A percentile compares a stretch with the other conserved stretches of the same genome.
Evolutionary conservation across 92 coral and sea anemone species (phyloP).

Genomic region (Epizoanthus stellaris): DNA sequence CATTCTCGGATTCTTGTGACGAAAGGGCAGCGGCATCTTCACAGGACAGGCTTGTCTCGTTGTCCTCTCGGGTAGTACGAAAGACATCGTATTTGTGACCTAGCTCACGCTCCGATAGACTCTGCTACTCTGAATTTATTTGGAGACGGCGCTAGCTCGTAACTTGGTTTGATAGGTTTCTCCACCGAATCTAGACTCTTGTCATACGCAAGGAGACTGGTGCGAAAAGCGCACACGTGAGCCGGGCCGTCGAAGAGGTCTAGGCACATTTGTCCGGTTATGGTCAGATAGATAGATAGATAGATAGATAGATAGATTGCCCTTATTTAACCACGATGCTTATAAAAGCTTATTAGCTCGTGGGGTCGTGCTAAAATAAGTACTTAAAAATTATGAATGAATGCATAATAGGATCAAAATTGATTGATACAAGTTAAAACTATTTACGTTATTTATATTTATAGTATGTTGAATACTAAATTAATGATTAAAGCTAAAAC

Average conservation of each 20-base stretch:
- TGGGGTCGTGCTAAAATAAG: too few relatives aligned
- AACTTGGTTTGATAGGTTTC: background rate
- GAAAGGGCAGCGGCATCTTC: conserved; percentile 46
- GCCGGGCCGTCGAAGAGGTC: conserved; percentile 56
- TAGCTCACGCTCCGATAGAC: background rate
- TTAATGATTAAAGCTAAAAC: too few relatives aligned
- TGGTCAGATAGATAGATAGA: too few relatives aligned
- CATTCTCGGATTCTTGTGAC: background rate
- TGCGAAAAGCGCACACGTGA: conserved; percentile 49
- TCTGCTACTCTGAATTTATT: background rate
- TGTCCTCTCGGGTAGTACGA: background rate
- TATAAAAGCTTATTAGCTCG: too few relatives aligned
- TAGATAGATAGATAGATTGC: too few relatives aligned
- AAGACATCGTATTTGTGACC: background rate
- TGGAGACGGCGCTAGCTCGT: conserved; percentile 3
- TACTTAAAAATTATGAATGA: too few relatives aligned
- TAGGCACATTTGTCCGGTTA: conserved; percentile 65
- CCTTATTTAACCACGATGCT: too few relatives aligned
- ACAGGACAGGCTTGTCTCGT: conserved; percentile 6
- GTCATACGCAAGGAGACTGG: conserved; percentile 39
- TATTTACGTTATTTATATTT: too few relatives aligned
- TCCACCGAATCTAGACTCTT: background rate
- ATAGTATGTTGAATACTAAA: too few relatives aligned
- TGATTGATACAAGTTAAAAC: too few relatives aligned
- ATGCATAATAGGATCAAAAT: too few relatives aligned